Evolutionary conservation across 2,888 invertebrate genomes (phyloP), one percentile per base, ranked within the genome.

Genomic region (Agapetus fuscipes): DNA sequence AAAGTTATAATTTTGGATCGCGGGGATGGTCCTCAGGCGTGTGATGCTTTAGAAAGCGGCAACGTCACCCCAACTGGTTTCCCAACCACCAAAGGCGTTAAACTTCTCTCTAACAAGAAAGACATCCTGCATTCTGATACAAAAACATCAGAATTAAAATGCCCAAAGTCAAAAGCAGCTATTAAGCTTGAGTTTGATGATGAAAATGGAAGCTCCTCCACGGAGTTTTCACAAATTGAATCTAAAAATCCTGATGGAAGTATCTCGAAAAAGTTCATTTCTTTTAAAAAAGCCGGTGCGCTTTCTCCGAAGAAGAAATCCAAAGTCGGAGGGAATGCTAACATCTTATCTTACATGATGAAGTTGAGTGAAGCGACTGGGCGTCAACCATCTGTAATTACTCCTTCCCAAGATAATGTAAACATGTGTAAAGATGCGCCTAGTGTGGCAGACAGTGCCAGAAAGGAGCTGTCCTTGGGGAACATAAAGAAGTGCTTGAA

Each of bases 401-500:
- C 20, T 6, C 5, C 20, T 20, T 20, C 20, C 9, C 5, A 20
- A 20, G 20, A 20, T 4, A 20, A 20, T 20, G 9, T 20, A 6
- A 20, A 20, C 5, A 9, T 9, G 4, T 4, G 5, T 34, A 59
- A 55, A 33, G 20, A 15, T 30, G 16, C 9, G 20, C 5, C 5
- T 4, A 9, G 5, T 20, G 5, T 4, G 20, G 53, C 72, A 2
- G 68, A 56, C 39, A 54, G 65, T 4, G 67, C 71, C 4, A 68
- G 67, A 6, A 70, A 76, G 52, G 79, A 83, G 44, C 60, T 83
- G 29, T 78, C 74, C 47, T 64, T 84, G 34, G 77, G 76, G 16
- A 81, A 85, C 49, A 76, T 87, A 9, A 78, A 76, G 54, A 73
- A 72, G 39, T 81, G 72, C 56, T 61, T 87, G 45, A 70, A 72